phyloP scores from a whole-genome alignment of 2,113 vertebrate genomes.

The Plecotus auritus region DNA sequence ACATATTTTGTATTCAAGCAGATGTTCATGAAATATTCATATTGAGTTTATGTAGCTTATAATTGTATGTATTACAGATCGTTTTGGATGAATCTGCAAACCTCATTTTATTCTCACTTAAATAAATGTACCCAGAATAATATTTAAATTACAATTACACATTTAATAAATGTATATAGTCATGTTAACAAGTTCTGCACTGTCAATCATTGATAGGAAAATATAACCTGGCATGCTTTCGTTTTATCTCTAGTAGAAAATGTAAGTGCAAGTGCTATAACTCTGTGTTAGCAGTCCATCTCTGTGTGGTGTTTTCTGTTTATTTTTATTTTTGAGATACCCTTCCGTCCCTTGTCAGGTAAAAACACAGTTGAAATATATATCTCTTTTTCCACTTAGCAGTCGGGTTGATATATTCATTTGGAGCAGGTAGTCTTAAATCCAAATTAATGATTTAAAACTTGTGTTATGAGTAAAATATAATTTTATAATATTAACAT shows the following conservation, averaged over 20 bases:
- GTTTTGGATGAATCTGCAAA: conserved; percentile 21
- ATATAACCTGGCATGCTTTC: neutral
- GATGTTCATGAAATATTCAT: conserved; percentile 53
- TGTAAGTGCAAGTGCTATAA: neutral
- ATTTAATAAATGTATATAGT: conserved; percentile 39
- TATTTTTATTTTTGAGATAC: neutral
- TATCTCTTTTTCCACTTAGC: neutral
- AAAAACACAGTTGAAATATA: neutral
- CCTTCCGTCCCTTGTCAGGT: neutral
- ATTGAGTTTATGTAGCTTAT: conserved; percentile 48
- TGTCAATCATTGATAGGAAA: conserved; percentile 5
- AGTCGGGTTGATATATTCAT: neutral
- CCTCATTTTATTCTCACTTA: conserved; percentile 51
- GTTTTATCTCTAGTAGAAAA: too few relatives aligned
- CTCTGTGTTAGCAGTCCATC: neutral
- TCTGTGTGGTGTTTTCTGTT: neutral
- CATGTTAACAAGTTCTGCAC: conserved; percentile 47
- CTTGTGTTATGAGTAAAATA: neutral
- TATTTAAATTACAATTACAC: conserved; percentile 55
- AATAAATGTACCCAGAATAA: conserved; percentile 45
- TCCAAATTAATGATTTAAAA: neutral
- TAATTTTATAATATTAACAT: neutral
- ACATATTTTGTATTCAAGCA: conserved; percentile 64
- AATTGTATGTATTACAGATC: conserved; percentile 25
- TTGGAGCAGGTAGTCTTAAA: conserved; percentile 3